These are phyloP conservation scores for Coptodon rendalli DNA, from an alignment of 2,113 vertebrate species.

Conservation along the genomic window DNA sequence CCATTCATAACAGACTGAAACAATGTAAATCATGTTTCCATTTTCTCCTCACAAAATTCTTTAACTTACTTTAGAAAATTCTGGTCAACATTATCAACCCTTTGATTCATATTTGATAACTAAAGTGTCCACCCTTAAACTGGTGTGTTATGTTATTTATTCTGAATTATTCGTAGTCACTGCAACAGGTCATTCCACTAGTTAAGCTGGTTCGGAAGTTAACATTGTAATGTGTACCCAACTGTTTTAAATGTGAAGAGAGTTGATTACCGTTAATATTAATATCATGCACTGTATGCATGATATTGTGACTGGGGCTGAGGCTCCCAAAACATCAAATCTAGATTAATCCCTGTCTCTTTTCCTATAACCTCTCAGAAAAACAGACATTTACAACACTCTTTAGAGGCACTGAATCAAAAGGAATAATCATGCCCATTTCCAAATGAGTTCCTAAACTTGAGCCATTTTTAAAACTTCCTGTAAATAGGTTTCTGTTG, in stretches of 20 bases:
- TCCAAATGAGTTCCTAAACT: neutral
- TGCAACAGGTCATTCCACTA: neutral
- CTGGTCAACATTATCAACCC: neutral
- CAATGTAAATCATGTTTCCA: accelerated
- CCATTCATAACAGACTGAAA: neutral
- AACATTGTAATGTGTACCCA: neutral
- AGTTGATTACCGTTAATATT: neutral
- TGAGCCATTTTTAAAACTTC: neutral
- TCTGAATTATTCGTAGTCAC: neutral
- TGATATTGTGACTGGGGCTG: neutral
- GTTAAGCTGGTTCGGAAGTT: neutral
- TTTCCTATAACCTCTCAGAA: neutral
- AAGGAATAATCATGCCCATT: neutral
- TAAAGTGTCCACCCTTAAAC: neutral
- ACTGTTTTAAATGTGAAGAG: neutral
- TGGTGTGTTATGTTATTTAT: neutral
- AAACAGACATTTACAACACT: neutral
- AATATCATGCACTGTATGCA: neutral
- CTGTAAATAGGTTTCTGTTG: neutral
- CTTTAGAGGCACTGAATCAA: neutral
- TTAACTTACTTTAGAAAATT: neutral
- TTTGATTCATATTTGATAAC: neutral
- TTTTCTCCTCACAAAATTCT: neutral
- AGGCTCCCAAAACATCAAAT: neutral
- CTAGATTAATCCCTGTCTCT: neutral